Percentiles rank a stretch among this genome's conserved stretches.
Conservation (phyloP, 2,797 vertebrate species). For the Simalia tracyae region DNA sequence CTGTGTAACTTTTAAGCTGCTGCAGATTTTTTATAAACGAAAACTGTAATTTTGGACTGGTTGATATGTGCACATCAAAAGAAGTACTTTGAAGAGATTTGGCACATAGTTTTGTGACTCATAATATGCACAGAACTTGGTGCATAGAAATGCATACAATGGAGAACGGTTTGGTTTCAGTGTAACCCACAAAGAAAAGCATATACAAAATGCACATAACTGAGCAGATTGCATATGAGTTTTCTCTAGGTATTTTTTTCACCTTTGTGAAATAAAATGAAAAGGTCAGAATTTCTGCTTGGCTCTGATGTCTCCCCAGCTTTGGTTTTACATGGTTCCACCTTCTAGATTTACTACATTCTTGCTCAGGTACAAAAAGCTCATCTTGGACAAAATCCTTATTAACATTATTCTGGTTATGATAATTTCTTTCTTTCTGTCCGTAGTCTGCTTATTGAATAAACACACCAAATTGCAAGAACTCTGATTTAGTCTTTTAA, state of each 20-base stretch:
- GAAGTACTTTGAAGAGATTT: neutral
- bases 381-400: neutral
- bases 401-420: neutral
- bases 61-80: neutral
- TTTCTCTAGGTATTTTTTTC: neutral
- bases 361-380: neutral
- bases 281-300: neutral
- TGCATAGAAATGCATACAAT: neutral
- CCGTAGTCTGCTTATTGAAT: constrained; percentile 1
- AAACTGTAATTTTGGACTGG: neutral
- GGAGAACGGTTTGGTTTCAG: neutral
- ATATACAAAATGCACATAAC: neutral
- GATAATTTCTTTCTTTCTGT: neutral
- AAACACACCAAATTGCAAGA: neutral
- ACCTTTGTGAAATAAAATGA: neutral
- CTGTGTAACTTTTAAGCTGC: neutral
- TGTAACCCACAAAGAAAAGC: neutral
- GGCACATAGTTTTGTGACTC: neutral
- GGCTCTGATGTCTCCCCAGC: neutral
- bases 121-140: neutral
- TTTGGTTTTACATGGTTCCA: neutral
- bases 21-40: neutral
- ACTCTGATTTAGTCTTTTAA: constrained; percentile 18
- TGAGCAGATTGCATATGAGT: neutral
- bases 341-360: neutral